Base-by-base conservation (phyloP, 1,140 invertebrate genomes). In the Idris sp. region DNA sequence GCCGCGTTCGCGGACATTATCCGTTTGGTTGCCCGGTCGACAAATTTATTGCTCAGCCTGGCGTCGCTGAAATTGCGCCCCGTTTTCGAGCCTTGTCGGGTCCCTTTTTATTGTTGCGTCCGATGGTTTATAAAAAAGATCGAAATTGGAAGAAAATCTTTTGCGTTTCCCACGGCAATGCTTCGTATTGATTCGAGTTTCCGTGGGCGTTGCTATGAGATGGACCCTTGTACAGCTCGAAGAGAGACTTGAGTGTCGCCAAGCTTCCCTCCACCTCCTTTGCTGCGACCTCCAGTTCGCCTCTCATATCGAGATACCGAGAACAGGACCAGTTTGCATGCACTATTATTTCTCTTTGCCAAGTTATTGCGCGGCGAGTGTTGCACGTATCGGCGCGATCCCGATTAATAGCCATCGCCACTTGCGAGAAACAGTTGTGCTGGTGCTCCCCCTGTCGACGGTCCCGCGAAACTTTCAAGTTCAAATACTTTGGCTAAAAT, bases 191-290 rank as follows among this genome's bases (percentile, higher is more conserved):
- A 87, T 87, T 87, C 80, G 82, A 81, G 85, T 84, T 84, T 83
- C 84, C 84, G 86, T 85, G 86, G 86, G 86, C 86, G 86, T 88
- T 88, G 86, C 86, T 87, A 87, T 84, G 86, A 87, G 86, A 88
- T 88, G 85, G 86, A 86, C 85, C 86, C 86, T 87, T 86, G 85
- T 86, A 86, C 79, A 81, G 82, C 77, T 78, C 76, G 74, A 78
- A 83, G 78, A 83, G 82, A 84, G n/a, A n/a, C 84, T 87, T 81
- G 85, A 87, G 85, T 86, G 86, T 88, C 86, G 86, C 85, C 85
- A 83, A 83, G 85, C 83, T 85, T 85, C 83, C 80, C 82, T 84
- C 80, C 76, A 76, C 76, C 79, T 81, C 80, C 44, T 44, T 48
- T 25, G 35, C 33, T 36, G 67, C 61, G 36, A 74, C 74, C 67